phyloP scores from a whole-genome alignment of 2,113 vertebrate species.

The Monopterus albus region DNA sequence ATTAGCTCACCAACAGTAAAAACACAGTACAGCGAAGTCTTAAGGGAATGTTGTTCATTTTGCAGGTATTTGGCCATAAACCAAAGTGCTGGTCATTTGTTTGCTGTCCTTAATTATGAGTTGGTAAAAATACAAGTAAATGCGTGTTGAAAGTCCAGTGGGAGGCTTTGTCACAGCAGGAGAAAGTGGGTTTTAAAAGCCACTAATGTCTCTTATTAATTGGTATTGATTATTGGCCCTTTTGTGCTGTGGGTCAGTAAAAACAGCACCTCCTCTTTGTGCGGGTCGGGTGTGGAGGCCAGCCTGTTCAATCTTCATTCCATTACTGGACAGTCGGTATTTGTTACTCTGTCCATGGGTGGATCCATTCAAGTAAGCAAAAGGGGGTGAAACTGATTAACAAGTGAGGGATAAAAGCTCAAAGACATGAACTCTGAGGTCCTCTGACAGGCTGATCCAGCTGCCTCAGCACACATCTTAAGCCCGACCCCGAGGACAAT shows the following conservation, averaged over 20 bases:
- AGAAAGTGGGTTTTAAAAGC: slow-evolving; percentile 29
- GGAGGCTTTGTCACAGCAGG: not conserved
- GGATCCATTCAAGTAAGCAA: slow-evolving; percentile 23
- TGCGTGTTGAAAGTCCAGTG: not conserved
- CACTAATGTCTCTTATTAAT: slow-evolving; percentile 22
- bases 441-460: slow-evolving; percentile 12
- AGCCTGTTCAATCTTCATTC: slow-evolving; percentile 28
- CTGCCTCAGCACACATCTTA: slow-evolving; percentile 24
- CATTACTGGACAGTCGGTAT: slow-evolving; percentile 38
- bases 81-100: too few relatives aligned
- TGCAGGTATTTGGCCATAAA: too few relatives aligned
- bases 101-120: not conserved
- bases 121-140: not conserved
- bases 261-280: slow-evolving; percentile 22
- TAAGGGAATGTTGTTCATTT: too few relatives aligned
- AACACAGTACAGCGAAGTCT: too few relatives aligned
- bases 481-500: slow-evolving; percentile 35
- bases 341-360: slow-evolving; percentile 18
- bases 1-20: too few relatives aligned
- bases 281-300: not conserved
- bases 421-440: slow-evolving; percentile 5
- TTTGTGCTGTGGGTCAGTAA: slow-evolving; percentile 22
- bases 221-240: slow-evolving; percentile 35
- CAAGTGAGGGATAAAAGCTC: slow-evolving; percentile 1
- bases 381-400: not conserved